phyloP scores from a whole-genome alignment of 2,113 vertebrate genomes.

The Datnioides undecimradiatus region DNA sequence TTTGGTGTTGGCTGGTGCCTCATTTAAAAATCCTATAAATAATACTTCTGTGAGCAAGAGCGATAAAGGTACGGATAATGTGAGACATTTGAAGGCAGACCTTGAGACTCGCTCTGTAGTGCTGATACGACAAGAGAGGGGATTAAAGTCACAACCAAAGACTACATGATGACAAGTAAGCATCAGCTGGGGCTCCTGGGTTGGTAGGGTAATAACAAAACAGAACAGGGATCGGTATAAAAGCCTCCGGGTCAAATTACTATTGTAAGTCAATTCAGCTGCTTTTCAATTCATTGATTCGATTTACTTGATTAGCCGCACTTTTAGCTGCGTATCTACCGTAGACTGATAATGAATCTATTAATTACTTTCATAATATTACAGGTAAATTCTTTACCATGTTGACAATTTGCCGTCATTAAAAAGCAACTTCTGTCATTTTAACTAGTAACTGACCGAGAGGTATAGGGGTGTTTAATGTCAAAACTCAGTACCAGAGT shows the following conservation, averaged over 20 bases:
- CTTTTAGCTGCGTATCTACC: background rate
- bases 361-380: background rate
- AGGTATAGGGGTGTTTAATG: slow-evolving; percentile 11
- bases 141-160: slow-evolving; percentile 80
- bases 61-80: background rate
- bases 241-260: slow-evolving; percentile 67
- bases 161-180: slow-evolving; percentile 57
- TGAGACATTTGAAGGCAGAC: slow-evolving; percentile 30
- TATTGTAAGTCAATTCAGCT: slow-evolving; percentile 20
- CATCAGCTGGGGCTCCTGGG: slow-evolving; percentile 55
- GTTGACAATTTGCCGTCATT: background rate
- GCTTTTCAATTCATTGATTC: slow-evolving; percentile 25
- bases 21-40: background rate
- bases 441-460: slow-evolving; percentile 65
- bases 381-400: background rate
- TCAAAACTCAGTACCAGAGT: slow-evolving; percentile 83
- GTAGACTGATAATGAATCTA: background rate
- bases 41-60: background rate
- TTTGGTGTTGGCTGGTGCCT: background rate
- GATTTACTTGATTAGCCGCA: background rate
- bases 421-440: slow-evolving; percentile 41
- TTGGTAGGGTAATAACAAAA: slow-evolving; percentile 43
- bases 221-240: slow-evolving; percentile 31
- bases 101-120: slow-evolving; percentile 62
- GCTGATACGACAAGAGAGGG: slow-evolving; percentile 64